These are phyloP conservation scores for Sitta europaea DNA, from an alignment of 2,113 vertebrate species.

Conservation along the genomic window DNA sequence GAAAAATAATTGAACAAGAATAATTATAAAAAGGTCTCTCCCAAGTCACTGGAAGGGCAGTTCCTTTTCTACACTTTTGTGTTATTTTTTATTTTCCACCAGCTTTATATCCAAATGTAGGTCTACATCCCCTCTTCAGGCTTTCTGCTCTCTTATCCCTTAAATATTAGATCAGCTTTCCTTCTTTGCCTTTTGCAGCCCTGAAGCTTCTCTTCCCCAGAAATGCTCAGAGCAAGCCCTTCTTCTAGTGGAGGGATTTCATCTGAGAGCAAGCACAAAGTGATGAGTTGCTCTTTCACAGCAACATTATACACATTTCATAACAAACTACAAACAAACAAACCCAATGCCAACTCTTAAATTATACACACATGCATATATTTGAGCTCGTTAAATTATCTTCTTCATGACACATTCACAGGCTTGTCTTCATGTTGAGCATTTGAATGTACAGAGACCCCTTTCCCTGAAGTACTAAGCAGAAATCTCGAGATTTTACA, in stretches of 20 bases:
- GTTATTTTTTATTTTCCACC: neutral
- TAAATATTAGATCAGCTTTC: neutral
- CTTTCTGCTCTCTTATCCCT: neutral
- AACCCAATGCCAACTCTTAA: neutral
- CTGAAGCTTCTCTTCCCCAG: neutral
- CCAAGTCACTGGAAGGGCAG: neutral
- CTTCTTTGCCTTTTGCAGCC: neutral
- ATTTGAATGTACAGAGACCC: neutral
- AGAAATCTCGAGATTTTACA: neutral
- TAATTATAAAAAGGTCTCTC: neutral
- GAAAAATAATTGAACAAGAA: neutral
- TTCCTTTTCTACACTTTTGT: neutral
- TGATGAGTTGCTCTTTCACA: neutral
- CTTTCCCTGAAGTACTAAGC: neutral
- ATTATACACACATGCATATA: neutral
- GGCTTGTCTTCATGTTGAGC: neutral
- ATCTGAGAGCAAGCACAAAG: neutral
- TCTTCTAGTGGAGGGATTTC: neutral
- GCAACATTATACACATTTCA: neutral
- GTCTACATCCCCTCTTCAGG: neutral
- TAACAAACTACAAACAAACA: neutral
- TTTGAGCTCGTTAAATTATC: conserved; percentile 16
- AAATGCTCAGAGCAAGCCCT: neutral
- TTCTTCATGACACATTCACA: neutral
- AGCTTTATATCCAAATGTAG: neutral